A percentile compares a stretch with the other conserved stretches of the same genome.
phyloP scores from a whole-genome alignment of 2,888 invertebrate species.

The Lasioglossum oenotherae region DNA sequence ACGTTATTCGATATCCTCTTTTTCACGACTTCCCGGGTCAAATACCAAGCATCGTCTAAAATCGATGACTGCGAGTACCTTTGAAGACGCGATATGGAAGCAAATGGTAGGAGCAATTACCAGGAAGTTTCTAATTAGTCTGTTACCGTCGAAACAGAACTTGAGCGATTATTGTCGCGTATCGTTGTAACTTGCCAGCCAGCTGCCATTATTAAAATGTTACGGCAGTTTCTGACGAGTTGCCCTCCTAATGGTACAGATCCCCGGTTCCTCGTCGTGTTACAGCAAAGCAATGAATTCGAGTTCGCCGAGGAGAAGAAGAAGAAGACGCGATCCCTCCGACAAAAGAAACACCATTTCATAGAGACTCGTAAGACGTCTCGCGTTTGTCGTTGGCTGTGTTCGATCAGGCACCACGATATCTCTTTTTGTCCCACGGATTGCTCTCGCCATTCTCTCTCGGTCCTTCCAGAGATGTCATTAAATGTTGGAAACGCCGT shows the following conservation, averaged over 20 bases:
- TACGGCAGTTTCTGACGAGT: constrained; percentile 12
- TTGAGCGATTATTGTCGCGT: constrained; percentile 28
- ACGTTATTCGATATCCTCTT: too few relatives aligned
- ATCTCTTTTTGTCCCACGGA: neutral
- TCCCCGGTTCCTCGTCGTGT: neutral
- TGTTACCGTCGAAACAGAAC: constrained; percentile 20
- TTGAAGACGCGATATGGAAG: neutral
- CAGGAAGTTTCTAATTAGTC: constrained; percentile 37
- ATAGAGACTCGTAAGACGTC: neutral
- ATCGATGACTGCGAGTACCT: neutral
- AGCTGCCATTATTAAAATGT: constrained; percentile 31
- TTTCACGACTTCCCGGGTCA: too few relatives aligned
- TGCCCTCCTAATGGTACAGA: constrained; percentile 14
- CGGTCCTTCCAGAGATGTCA: neutral
- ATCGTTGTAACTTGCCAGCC: constrained; percentile 21
- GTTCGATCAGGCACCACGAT: constrained; percentile 9
- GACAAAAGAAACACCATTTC: neutral
- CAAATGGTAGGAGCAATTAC: constrained; percentile 15
- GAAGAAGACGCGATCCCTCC: neutral
- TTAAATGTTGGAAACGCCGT: constrained; percentile 20
- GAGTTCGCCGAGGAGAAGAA: neutral
- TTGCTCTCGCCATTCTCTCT: neutral
- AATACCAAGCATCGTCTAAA: neutral
- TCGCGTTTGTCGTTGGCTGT: neutral
- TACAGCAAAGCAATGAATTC: neutral